Percentiles rank a stretch among this genome's conserved stretches.
Conservation (phyloP, 2,113 vertebrate genomes). For the Bubo bubo region DNA sequence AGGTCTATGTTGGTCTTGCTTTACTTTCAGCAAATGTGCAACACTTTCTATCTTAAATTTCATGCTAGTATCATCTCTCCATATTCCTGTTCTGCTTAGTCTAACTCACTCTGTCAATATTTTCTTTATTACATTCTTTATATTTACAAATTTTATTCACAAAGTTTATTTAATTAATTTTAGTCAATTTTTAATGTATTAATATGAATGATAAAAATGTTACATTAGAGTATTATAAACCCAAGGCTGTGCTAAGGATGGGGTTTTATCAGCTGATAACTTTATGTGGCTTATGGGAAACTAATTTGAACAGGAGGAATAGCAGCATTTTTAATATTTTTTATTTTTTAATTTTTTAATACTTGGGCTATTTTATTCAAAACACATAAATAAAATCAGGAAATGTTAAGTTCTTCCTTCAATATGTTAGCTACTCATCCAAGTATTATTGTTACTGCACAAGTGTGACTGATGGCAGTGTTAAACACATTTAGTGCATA, state of each 20-base stretch:
- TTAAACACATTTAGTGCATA: not conserved
- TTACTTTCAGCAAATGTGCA: not conserved
- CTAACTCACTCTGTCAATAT: not conserved
- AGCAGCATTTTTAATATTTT: not conserved
- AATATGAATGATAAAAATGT: not conserved
- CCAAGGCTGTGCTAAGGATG: not conserved
- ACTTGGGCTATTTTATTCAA: slow-evolving; percentile 40
- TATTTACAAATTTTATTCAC: not conserved
- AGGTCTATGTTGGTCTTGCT: not conserved
- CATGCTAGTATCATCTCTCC: not conserved
- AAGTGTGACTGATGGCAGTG: not conserved
- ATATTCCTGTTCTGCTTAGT: not conserved
- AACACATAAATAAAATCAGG: slow-evolving; percentile 27
- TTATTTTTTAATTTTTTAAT: not conserved
- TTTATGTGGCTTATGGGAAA: not conserved
- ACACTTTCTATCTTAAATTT: not conserved
- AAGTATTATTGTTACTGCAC: not conserved
- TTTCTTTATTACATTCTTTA: not conserved
- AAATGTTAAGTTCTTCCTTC: slow-evolving; percentile 28
- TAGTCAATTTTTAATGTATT: not conserved
- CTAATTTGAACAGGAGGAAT: not conserved
- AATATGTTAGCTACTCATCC: not conserved
- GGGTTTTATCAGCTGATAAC: not conserved
- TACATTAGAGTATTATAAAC: not conserved
- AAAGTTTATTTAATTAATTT: not conserved